Evolutionary conservation across 1,140 invertebrate species (phyloP), one percentile per base, ranked within the genome.

Genomic region (Hycleus cichorii): DNA sequence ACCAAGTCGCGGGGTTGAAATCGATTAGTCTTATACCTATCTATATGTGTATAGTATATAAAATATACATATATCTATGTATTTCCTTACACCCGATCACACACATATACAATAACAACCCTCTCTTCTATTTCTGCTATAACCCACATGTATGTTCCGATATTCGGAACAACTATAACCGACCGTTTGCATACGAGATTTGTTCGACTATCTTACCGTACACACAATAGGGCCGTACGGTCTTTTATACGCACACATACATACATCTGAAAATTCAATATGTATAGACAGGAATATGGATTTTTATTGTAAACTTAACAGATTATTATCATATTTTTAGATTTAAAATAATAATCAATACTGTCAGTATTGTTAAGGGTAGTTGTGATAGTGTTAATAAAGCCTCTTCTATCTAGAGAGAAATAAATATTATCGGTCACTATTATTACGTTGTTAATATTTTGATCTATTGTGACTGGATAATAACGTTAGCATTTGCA

Each of bases 151-250:
- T 32, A 32, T 32, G 32, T 32, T 18, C 18, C 18, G 18, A 32
- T 32, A 32, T 32, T 32, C 32, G 32, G 7, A 32, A 40, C 46
- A 43, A 43, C 49, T 43, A 52, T 26, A 26, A n/a, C 24, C 51
- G 42, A 53, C 51, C 51, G 51, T 53, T 53, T 53, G 51, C 51
- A 53, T 53, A 53, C 51, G 51, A 45, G 51, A 53, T 53, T 53
- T 53, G 51, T 53, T 45, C 51, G 32, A 53, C 51, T 53, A 53
- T 53, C 43, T 53, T 53, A 53, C 12, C 12, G 26, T 45, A 45
- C 42, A 53, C 32, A 32, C 32, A 32, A 32, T 44, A 32, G 42
- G 49, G 51, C 8, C 51, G 6, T 45, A 53, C 45, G 39, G 4
- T 32, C 32, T 32, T 32, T 32, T 32, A 32, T 32, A 32, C 4